Evolutionary conservation across 2,888 invertebrate species (phyloP).

Genomic region (Epinotia brunnichana): DNA sequence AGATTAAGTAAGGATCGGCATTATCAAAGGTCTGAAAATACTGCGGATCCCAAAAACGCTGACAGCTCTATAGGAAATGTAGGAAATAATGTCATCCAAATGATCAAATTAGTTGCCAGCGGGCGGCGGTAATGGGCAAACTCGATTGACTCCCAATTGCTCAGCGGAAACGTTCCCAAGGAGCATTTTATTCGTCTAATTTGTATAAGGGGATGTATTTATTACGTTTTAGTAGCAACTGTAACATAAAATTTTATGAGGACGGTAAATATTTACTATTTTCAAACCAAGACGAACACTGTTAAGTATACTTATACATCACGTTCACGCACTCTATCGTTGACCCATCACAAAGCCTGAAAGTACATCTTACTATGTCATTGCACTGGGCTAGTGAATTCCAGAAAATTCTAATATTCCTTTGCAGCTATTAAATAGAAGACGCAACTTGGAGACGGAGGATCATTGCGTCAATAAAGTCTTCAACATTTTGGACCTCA

Average conservation of each 20-base stretch:
- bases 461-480: constrained; percentile 7
- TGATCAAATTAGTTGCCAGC: constrained; percentile 35
- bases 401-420: background rate
- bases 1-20: constrained; percentile 9
- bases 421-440: background rate
- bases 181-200: constrained; percentile 30
- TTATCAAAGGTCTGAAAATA: constrained; percentile 3
- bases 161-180: constrained; percentile 27
- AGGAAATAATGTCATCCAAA: constrained; percentile 33
- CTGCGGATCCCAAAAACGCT: constrained; percentile 10
- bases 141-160: constrained; percentile 34
- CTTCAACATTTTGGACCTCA: constrained; percentile 20
- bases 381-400: background rate
- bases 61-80: constrained; percentile 22
- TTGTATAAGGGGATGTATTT: constrained; percentile 25
- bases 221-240: constrained; percentile 10
- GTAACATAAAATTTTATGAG: constrained; percentile 1
- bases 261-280: background rate
- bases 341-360: too few relatives aligned
- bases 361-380: background rate
- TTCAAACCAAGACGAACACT: background rate
- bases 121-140: constrained; percentile 32
- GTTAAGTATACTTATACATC: background rate
- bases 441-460: background rate
- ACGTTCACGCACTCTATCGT: too few relatives aligned